Evolutionary conservation across 2,888 invertebrate species (phyloP), one percentile per base, ranked within the genome.

Genomic region (Cheilosia variabilis): DNA sequence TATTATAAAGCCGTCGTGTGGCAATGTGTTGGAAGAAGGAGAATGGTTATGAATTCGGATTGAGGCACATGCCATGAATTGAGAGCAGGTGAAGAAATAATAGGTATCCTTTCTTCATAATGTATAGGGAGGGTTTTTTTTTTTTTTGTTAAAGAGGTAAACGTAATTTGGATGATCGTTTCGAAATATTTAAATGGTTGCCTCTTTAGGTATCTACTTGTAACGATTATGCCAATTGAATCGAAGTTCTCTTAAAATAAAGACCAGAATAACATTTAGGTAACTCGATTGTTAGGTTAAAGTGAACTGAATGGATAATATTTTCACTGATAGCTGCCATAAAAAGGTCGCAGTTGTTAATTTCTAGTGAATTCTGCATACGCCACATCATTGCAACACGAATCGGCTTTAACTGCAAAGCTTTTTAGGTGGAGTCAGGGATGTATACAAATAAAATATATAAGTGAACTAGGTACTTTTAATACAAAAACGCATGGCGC

Each of bases 1-100:
- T 53, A 62, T 31, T 31, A 37, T 37, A 37, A 4, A 4, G 37
- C 13, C 37, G 57, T 31, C 13, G 60, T 62, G 19, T 55, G 37
- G 47, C n/a, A 53, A 37, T 69, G 47, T 53, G 58, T 57, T 69
- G 55, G 34, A 45, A 52, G 17, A 62, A 41, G 69, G 17, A 24
- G 24, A 82, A 78, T 78, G 24, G 24, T 60, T 79, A 63, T 63
- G 58, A 84, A 80, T 79, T 75, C 53, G 63, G 79, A 75, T 76
- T 80, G 76, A 27, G 77, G 86, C 86, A 86, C 76, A 86, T 86
- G 86, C 43, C 76, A 81, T 65, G 76, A 86, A 81, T 77, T 72
- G 43, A 73, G 65, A 76, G 86, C 86, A 86, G 86, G 86, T 86
- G 86, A 69, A 80, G 57, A 76, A 80, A 78, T 58, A 50, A 63